A percentile compares a stretch with the other conserved stretches of the same genome.
phyloP scores from a whole-genome alignment of 2,113 vertebrate species.

The Motacilla tschutschensis region DNA sequence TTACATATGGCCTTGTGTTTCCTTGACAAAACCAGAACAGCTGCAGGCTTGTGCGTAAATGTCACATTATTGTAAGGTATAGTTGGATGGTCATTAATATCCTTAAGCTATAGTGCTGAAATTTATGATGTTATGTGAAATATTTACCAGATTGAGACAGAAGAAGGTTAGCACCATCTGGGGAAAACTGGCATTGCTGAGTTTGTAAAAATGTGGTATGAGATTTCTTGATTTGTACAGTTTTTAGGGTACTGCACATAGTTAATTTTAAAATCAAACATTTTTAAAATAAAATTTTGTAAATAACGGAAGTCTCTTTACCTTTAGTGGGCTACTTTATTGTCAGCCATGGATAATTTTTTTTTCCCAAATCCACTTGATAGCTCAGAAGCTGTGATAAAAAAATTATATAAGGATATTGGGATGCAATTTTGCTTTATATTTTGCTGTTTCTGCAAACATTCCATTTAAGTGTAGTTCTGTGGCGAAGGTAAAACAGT shows the following conservation, averaged over 20 bases:
- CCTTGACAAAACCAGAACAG: background rate
- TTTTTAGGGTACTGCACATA: background rate
- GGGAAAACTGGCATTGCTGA: background rate
- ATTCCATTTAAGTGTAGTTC: fast-evolving
- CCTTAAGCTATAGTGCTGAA: background rate
- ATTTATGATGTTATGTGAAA: background rate
- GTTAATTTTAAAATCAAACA: background rate
- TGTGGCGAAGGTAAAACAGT: background rate
- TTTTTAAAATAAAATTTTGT: background rate
- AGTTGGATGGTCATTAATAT: background rate
- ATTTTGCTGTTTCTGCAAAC: background rate
- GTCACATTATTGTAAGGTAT: background rate
- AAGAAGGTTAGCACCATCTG: background rate
- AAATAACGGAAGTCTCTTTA: background rate
- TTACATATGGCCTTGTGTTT: background rate
- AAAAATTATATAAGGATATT: background rate
- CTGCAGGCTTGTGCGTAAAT: background rate
- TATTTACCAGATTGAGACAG: background rate
- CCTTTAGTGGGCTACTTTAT: background rate
- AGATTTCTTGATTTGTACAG: background rate
- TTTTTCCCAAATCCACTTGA: background rate
- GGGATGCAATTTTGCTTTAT: background rate
- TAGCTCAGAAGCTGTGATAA: background rate
- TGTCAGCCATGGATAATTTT: background rate
- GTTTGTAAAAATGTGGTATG: background rate